phyloP scores from a whole-genome alignment of 2,113 vertebrate genomes.

The Rhinoptilus africanus region DNA sequence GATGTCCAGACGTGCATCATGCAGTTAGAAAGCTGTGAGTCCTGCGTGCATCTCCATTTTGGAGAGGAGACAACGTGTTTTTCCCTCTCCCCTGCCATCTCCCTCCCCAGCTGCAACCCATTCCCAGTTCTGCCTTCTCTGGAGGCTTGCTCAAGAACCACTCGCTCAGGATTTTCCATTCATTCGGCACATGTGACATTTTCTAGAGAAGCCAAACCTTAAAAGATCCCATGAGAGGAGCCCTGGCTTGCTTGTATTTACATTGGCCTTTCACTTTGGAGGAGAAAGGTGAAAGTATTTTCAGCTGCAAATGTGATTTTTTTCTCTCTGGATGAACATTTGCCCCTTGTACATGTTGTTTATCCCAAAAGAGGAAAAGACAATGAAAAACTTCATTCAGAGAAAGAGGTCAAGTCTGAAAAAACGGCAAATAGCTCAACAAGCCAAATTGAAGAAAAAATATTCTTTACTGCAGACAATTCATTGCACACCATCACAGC shows the following conservation, averaged over 20 bases:
- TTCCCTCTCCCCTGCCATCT: not conserved
- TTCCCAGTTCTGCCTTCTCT: not conserved
- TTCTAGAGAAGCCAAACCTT: not conserved
- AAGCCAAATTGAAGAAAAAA: not conserved
- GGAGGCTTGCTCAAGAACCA: not conserved
- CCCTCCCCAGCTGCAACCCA: not conserved
- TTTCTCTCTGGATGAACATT: not conserved
- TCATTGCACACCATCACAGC: not conserved
- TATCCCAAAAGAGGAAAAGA: not conserved
- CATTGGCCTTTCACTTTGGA: not conserved
- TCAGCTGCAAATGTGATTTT: not conserved
- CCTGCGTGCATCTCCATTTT: not conserved
- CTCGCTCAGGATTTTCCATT: not conserved
- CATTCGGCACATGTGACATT: not conserved
- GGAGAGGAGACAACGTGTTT: not conserved
- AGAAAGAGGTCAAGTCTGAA: not conserved
- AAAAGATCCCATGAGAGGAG: not conserved
- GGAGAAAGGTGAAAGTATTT: not conserved
- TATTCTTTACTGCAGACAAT: not conserved
- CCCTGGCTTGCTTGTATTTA: not conserved
- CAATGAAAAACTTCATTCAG: not conserved
- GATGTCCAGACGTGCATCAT: slow-evolving; percentile 99
- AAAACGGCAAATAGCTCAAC: not conserved
- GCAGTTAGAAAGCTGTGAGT: slow-evolving; percentile 99
- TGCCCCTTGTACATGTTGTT: not conserved